Evolutionary conservation across 1,140 invertebrate genomes (phyloP).

Genomic region (Holcopasites calliopsidis): DNA sequence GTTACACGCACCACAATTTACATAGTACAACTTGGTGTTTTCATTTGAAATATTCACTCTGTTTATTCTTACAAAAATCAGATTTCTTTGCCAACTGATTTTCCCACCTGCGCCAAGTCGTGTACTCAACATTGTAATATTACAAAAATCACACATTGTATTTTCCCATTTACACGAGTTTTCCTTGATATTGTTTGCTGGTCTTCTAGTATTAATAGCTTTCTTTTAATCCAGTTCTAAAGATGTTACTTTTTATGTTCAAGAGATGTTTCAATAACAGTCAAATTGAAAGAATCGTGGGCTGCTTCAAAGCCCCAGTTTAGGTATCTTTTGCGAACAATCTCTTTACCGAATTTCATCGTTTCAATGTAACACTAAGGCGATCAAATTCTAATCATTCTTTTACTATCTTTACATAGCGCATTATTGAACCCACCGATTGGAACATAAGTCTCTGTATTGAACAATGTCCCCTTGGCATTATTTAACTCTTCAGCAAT

Average conservation of each 20-base stretch:
- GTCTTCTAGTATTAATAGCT: background rate
- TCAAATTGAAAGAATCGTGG: background rate
- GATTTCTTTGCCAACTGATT: background rate
- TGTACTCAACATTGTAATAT: slow-evolving; percentile 3
- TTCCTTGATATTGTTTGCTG: background rate
- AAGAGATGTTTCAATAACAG: background rate
- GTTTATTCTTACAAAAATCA: background rate
- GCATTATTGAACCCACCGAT: slow-evolving; percentile 36
- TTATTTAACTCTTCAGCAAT: slow-evolving; percentile 18
- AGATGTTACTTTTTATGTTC: background rate
- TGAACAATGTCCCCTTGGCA: slow-evolving; percentile 48
- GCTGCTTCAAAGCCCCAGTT: background rate
- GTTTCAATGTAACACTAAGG: background rate
- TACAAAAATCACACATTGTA: slow-evolving; percentile 6
- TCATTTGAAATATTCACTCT: background rate
- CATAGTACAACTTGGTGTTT: slow-evolving; percentile 57
- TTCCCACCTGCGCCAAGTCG: no score
- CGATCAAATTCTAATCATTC: background rate
- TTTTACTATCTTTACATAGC: background rate
- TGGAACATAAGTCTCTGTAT: slow-evolving; percentile 57
- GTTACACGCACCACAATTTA: slow-evolving; percentile 43
- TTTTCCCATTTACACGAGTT: background rate
- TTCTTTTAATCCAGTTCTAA: no score
- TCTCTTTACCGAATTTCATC: background rate
- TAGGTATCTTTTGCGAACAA: background rate